Evolutionary conservation across 2,113 vertebrate species (phyloP).

Genomic region (Gasterosteus aculeatus): DNA sequence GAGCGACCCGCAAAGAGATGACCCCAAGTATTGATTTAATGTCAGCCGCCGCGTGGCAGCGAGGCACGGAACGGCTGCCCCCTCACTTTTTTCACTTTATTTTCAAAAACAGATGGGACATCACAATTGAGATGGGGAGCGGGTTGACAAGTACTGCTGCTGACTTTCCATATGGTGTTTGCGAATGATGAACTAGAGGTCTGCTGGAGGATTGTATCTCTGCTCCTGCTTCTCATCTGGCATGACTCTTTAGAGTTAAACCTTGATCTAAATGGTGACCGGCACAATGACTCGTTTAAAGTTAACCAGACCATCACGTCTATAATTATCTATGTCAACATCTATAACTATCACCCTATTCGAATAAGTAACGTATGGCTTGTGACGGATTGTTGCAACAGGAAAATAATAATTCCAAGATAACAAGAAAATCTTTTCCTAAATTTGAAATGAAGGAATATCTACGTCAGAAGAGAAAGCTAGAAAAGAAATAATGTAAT

Average conservation of each 20-base stretch:
- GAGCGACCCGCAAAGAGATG: conserved; percentile 60
- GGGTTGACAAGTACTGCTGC: conserved; percentile 46
- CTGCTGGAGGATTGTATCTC: neutral
- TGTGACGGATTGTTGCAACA: neutral
- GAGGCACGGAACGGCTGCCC: conserved; percentile 55
- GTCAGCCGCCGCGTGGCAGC: conserved; percentile 47
- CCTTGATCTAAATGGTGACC: neutral
- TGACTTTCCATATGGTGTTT: conserved; percentile 45
- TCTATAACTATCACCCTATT: neutral
- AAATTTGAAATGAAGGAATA: neutral
- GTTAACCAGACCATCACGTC: neutral
- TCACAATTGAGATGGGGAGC: conserved; percentile 41
- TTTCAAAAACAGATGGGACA: conserved; percentile 48
- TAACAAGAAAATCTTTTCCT: neutral
- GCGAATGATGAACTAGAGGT: conserved; percentile 38
- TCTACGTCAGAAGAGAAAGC: neutral
- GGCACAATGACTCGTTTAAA: neutral
- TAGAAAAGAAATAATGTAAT: neutral
- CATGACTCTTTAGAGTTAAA: conserved; percentile 16
- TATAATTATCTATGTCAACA: too few species aligned
- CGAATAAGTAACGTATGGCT: neutral
- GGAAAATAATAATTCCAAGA: neutral
- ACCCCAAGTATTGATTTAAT: conserved; percentile 68
- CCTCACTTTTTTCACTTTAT: conserved; percentile 42
- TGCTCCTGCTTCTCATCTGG: conserved; percentile 8